These are phyloP conservation scores for Philereme vetulata DNA, from an alignment of 2,888 invertebrate species.

Conservation along the genomic window DNA sequence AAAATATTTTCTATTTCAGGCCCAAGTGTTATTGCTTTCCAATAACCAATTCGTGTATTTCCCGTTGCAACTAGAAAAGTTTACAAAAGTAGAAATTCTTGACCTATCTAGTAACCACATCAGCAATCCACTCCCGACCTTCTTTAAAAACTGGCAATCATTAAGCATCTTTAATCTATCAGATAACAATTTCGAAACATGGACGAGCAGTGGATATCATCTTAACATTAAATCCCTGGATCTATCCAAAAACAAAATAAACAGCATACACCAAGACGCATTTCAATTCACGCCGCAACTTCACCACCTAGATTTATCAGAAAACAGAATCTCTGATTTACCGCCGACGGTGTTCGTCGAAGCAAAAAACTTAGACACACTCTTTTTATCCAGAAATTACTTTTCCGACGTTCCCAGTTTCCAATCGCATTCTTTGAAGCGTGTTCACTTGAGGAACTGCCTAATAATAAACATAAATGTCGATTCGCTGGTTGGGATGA, in stretches of 20 bases:
- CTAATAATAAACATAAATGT: conserved; percentile 83
- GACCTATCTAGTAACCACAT: conserved; percentile 81
- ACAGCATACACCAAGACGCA: conserved; percentile 81
- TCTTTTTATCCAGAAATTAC: conserved; percentile 87
- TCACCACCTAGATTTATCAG: conserved; percentile 86
- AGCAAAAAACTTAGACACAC: conserved; percentile 80
- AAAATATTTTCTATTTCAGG: conserved; percentile 61
- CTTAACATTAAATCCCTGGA: conserved; percentile 82
- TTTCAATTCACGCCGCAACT: conserved; percentile 84
- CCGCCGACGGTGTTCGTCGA: conserved; percentile 82
- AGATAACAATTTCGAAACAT: conserved; percentile 79
- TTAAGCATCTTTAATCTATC: conserved; percentile 84
- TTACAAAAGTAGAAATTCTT: conserved; percentile 76
- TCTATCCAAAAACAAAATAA: conserved; percentile 87
- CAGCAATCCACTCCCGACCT: conserved; percentile 65
- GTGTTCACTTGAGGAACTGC: conserved; percentile 85
- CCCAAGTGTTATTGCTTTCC: conserved; percentile 85
- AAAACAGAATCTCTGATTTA: conserved; percentile 85
- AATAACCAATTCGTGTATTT: conserved; percentile 84
- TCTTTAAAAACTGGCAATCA: conserved; percentile 74
- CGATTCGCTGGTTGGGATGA: conserved; percentile 80
- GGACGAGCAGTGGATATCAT: conserved; percentile 53
- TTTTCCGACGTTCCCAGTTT: conserved; percentile 84
- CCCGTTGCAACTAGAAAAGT: conserved; percentile 77
- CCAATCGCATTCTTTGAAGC: conserved; percentile 81